Evolutionary conservation across 2,797 vertebrate genomes (phyloP), one percentile per base, ranked within the genome.

Genomic region (Enteromius treurensis): DNA sequence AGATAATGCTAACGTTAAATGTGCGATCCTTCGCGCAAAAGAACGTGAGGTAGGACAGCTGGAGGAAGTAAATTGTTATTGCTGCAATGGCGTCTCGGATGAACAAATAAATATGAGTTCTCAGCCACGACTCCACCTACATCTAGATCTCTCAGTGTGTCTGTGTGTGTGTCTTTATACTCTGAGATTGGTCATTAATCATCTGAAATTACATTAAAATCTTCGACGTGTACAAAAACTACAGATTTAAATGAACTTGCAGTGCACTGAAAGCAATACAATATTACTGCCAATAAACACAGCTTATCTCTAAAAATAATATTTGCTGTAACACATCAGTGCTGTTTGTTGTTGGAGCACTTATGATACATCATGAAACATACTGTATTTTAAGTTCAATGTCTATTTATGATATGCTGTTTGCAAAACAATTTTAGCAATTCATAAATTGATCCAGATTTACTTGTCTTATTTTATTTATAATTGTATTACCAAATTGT

Each of bases 1-100:
- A 79, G 75, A 81, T 80, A 80, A 73, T 80, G 60, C 85, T 80
- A 75, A 68, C 62, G 67, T 19, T 80, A 55, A 85, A 88, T 79
- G 74, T 69, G 14, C 32, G 29, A 83, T 78, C 42, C 82, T 69
- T 32, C 15, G 68, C 26, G 14, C 11, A 53, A 79, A 71, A 69
- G 71, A 82, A 60, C 14, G 14, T 80, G 84, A 55, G 65, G 40
- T 77, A 8, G 60, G 68, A 55, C 21, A 62, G 37, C 29, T 69
- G 75, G 60, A 78, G 58, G 71, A 80, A 79, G 67, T 58, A 49
- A 40, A 81, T 37, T 78, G 70, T 77, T 53, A 82, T 85, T 58
- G 60, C 53, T 83, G 74, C 58, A 60, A 26, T 6, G 23, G 74
- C 10, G 51, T 37, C 17, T 29, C 55, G 75, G 60, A 85, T 73